These are phyloP conservation scores for Gandaritis pyraliata DNA, from an alignment of 2,888 invertebrate genomes.

Conservation along the genomic window DNA sequence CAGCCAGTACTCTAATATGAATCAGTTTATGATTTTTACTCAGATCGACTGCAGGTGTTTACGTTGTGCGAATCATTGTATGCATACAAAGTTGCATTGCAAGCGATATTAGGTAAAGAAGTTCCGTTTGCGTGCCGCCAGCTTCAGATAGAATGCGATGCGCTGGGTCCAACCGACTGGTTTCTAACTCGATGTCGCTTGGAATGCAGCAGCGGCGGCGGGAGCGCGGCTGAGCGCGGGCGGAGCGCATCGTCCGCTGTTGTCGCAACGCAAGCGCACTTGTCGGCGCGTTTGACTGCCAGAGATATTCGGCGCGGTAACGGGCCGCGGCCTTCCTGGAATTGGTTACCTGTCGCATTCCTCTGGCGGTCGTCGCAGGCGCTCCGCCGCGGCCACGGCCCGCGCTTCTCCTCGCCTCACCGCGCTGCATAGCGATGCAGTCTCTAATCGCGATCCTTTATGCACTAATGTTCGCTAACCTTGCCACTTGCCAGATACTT, in stretches of 20 bases:
- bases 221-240: conserved; percentile 50
- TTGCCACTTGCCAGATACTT: not conserved
- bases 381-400: conserved; percentile 47
- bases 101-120: conserved; percentile 49
- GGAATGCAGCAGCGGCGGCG: conserved; percentile 71
- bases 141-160: conserved; percentile 28
- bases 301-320: conserved; percentile 84
- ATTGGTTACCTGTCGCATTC: conserved; percentile 84
- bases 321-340: conserved; percentile 84
- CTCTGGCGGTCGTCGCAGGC: conserved; percentile 70
- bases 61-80: conserved; percentile 39
- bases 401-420: conserved; percentile 39
- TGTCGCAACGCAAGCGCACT: conserved; percentile 84
- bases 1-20: too few species aligned
- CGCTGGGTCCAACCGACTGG: conserved; percentile 68
- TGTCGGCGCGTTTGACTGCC: conserved; percentile 83
- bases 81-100: conserved; percentile 19
- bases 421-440: conserved; percentile 64
- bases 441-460: conserved; percentile 58
- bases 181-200: conserved; percentile 81
- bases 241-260: conserved; percentile 73
- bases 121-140: conserved; percentile 32
- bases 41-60: too few species aligned
- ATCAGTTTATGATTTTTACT: too few species aligned
- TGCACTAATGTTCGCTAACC: conserved; percentile 48